Conservation (phyloP, 2,797 vertebrate species). For the Pteronotus mesoamericanus region DNA sequence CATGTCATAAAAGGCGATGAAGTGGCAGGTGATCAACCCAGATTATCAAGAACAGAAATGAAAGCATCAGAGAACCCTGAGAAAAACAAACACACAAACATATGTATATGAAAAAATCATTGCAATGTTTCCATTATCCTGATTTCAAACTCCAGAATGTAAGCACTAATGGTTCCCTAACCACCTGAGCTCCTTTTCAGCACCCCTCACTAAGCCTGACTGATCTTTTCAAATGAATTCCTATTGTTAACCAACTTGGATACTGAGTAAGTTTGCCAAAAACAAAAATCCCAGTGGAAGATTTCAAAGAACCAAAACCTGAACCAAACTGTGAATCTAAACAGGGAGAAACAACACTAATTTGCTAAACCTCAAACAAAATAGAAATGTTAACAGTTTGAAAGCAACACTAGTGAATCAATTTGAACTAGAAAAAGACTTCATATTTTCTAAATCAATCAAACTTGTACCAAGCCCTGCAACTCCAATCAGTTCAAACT, state of each 20-base stretch:
- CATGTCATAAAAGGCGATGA: conserved; percentile 33
- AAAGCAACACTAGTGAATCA: conserved; percentile 31
- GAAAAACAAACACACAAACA: conserved; percentile 26
- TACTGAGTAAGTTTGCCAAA: conserved; percentile 44
- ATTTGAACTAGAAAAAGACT: conserved; percentile 40
- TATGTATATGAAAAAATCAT: neutral
- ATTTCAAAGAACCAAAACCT: conserved; percentile 54
- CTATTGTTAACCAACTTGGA: conserved; percentile 1
- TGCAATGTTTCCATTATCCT: conserved; percentile 33
- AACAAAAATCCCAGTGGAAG: conserved; percentile 52
- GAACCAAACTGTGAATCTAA: conserved; percentile 36
- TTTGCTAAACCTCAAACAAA: conserved; percentile 56
- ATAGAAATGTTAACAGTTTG: conserved; percentile 32
- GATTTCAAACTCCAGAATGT: conserved; percentile 44
- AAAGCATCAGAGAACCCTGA: conserved; percentile 45
- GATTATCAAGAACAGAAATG: conserved; percentile 36
- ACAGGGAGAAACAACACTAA: neutral
- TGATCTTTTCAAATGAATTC: conserved; percentile 55
- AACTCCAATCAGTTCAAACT: neutral
- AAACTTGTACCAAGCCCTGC: conserved; percentile 9
- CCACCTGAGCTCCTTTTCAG: neutral
- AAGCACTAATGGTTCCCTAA: conserved; percentile 27
- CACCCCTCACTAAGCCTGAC: conserved; percentile 3
- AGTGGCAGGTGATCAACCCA: conserved; percentile 13
- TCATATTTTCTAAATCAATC: conserved; percentile 29